Conservation (phyloP, 1,140 invertebrate genomes). For the Aleiodes sp. region DNA sequence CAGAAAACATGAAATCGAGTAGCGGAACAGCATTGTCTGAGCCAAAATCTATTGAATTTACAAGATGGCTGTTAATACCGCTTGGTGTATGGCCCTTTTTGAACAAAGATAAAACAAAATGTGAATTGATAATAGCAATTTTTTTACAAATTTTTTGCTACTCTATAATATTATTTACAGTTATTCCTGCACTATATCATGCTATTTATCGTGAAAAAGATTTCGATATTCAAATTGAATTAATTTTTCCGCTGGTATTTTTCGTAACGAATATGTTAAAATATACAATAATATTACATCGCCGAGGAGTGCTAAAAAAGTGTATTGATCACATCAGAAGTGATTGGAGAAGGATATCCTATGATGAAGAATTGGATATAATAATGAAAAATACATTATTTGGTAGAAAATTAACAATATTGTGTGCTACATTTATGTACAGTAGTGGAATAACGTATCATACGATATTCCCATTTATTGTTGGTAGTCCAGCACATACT, state of each 20-base stretch:
- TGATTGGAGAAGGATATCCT: conserved; percentile 30
- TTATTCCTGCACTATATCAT: conserved; percentile 10
- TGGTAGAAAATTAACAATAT: conserved; percentile 28
- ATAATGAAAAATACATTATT: conserved; percentile 37
- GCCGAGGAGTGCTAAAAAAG: not conserved
- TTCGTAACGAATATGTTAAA: conserved; percentile 17
- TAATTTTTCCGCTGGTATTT: conserved; percentile 16
- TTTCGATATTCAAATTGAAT: not conserved
- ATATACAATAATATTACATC: conserved; percentile 28
- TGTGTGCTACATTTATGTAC: conserved; percentile 37
- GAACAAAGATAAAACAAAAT: not conserved
- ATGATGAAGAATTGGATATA: conserved; percentile 1
- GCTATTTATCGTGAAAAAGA: not conserved
- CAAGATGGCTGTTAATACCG: conserved; percentile 38
- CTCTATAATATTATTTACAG: not conserved
- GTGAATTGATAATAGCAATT: not conserved
- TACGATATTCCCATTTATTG: conserved; percentile 37
- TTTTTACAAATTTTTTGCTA: not conserved
- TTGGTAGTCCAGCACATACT: conserved; percentile 35
- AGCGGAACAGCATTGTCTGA: too few relatives aligned
- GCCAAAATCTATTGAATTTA: conserved; percentile 35
- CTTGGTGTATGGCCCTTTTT: conserved; percentile 36
- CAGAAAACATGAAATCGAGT: too few relatives aligned
- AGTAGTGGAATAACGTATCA: conserved; percentile 37
- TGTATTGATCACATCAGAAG: conserved; percentile 23